Base-by-base conservation (phyloP, 2,888 invertebrate genomes). In the Rhopalosiphum nymphaeae region DNA sequence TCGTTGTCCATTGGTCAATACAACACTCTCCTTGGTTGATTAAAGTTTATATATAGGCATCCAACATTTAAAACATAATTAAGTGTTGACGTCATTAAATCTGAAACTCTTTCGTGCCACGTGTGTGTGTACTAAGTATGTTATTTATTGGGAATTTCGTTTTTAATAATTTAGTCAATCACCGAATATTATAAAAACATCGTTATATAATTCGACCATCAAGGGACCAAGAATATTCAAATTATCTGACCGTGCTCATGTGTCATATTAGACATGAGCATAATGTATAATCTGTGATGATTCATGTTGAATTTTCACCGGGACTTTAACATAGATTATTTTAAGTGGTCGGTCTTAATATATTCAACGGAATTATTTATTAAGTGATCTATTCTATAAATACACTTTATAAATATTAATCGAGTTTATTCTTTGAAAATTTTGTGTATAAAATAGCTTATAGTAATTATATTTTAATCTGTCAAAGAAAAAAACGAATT, bases 401-500 rank as follows among this genome's bases (percentile, higher is more conserved):
- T 21, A 36, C 2, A 78, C n/a, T 21, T 36, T 78, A 78, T 36
- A 36, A 36, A 42, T 78, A 36, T 78, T 36, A 78, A 78, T 78
- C 21, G 78, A 78, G 78, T 36, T 78, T 5, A 78, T 36, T 78
- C 36, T 36, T 78, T 21, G 2, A 36, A 7, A 21, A 78, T 42
- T 78, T 2, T 42, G 7, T 78, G 9, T 42, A 21, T 36, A 9
- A 36, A 78, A 78, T 42, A 78, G 36, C 21, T 36, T 21, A 78
- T 42, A 78, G 3, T 42, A 78, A 78, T 86, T 86, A n/a, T 36
- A 88, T 21, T 88, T 10, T 49, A n/a, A 53, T 88, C 10, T 53
- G 87, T 88, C 87, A 36, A 88, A n/a, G 87, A 88, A 88, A 49
- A 49, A 88, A n/a, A 88, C 21, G n/a, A 53, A 88, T 49, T 49